Percentiles rank a stretch among this genome's conserved stretches.
Evolutionary conservation across 2,888 invertebrate species (phyloP).

Genomic region (Oscheius sp.): DNA sequence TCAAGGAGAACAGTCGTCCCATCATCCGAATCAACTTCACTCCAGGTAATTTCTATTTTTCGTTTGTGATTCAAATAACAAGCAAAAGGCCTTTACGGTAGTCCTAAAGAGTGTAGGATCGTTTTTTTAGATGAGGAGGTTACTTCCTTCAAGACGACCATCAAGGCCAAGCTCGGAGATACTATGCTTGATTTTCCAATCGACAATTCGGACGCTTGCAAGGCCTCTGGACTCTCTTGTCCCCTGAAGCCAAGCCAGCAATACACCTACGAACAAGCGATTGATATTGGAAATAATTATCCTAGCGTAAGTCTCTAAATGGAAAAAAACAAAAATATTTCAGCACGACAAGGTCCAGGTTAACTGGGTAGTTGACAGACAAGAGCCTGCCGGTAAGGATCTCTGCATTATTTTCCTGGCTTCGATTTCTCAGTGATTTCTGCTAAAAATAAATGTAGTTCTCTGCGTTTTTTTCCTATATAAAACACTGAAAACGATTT

Average conservation of each 20-base stretch:
- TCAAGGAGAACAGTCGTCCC: slow-evolving; percentile 34
- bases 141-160: slow-evolving; percentile 37
- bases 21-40: slow-evolving; percentile 27
- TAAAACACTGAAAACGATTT: no score
- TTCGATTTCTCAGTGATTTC: slow-evolving; percentile 42
- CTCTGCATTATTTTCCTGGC: slow-evolving; percentile 62
- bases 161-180: slow-evolving; percentile 48
- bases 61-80: no score
- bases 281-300: slow-evolving; percentile 26
- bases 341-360: slow-evolving; percentile 46
- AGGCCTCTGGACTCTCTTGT: slow-evolving; percentile 23
- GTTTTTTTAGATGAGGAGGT: slow-evolving; percentile 26
- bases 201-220: slow-evolving; percentile 46
- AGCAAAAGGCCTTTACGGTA: no score
- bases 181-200: slow-evolving; percentile 53
- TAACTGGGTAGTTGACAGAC: slow-evolving; percentile 56
- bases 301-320: slow-evolving; percentile 19
- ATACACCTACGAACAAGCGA: slow-evolving; percentile 33
- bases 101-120: no score
- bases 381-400: slow-evolving; percentile 40
- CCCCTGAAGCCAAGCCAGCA: slow-evolving; percentile 28
- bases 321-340: neutral
- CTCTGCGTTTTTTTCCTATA: no score
- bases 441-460: neutral
- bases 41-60: slow-evolving; percentile 7